A percentile compares a stretch with the other conserved stretches of the same genome.
Conservation (phyloP, 2,888 invertebrate genomes). For the Cylloceria caligata region DNA sequence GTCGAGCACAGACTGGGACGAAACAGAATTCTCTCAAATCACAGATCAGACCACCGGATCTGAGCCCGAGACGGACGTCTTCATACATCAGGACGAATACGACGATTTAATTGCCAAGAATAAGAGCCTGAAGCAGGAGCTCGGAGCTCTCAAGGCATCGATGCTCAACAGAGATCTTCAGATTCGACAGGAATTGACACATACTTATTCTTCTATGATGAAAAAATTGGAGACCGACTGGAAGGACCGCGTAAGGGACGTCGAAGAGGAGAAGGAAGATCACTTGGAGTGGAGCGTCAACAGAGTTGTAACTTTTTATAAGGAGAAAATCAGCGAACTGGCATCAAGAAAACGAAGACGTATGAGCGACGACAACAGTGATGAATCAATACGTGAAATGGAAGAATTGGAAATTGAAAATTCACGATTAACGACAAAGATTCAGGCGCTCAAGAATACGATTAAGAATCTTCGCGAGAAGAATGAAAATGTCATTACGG, state of each 20-base stretch:
- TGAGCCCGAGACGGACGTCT: slow-evolving; percentile 54
- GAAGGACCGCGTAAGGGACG: slow-evolving; percentile 77
- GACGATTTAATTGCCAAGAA: slow-evolving; percentile 78
- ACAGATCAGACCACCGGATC: slow-evolving; percentile 12
- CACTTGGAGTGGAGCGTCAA: slow-evolving; percentile 77
- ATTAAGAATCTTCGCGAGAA: slow-evolving; percentile 72
- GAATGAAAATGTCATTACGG: slow-evolving; percentile 71
- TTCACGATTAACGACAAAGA: slow-evolving; percentile 71
- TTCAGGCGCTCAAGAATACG: slow-evolving; percentile 72
- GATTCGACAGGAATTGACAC: slow-evolving; percentile 80
- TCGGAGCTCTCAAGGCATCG: slow-evolving; percentile 74
- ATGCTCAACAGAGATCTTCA: slow-evolving; percentile 76
- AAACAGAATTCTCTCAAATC: slow-evolving; percentile 64
- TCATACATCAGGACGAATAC: slow-evolving; percentile 73
- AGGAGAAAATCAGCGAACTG: slow-evolving; percentile 72
- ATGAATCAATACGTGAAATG: slow-evolving; percentile 40
- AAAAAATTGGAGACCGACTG: slow-evolving; percentile 78
- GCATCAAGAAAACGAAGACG: slow-evolving; percentile 71
- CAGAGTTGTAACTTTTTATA: slow-evolving; percentile 77
- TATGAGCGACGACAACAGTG: slow-evolving; percentile 58
- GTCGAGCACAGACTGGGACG: slow-evolving; percentile 80
- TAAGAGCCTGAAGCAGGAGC: slow-evolving; percentile 76
- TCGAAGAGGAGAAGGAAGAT: slow-evolving; percentile 79
- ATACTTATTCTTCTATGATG: slow-evolving; percentile 78
- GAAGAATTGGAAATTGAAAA: slow-evolving; percentile 76